Percentiles rank a stretch among this genome's conserved stretches.
phyloP scores from a whole-genome alignment of 2,797 vertebrate species.

The Spondyliosoma cantharus region DNA sequence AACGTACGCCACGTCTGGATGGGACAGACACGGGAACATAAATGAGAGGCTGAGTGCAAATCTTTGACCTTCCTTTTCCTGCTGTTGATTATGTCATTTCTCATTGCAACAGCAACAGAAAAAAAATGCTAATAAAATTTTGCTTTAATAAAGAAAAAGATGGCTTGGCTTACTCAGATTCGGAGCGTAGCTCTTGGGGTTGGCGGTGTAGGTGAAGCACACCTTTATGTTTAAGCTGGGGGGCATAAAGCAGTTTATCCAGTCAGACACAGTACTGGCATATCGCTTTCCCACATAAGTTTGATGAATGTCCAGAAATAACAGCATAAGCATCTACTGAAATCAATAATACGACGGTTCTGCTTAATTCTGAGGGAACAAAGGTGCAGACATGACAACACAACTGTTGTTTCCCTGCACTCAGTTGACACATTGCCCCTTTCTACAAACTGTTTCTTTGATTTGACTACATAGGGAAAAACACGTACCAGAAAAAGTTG shows the following conservation, averaged over 20 bases:
- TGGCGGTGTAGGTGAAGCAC: slow-evolving; percentile 91
- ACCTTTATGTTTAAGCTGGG: slow-evolving; percentile 87
- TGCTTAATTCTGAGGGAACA: not conserved
- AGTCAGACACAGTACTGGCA: slow-evolving; percentile 16
- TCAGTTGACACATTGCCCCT: too few species aligned
- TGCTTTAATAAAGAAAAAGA: not conserved
- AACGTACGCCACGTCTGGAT: slow-evolving; percentile 85
- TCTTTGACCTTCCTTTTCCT: not conserved
- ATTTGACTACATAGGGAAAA: not conserved
- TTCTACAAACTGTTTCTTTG: not conserved
- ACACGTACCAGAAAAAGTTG: slow-evolving; percentile 76
- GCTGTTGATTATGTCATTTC: too few species aligned
- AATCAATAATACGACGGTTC: not conserved
- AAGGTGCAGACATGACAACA: too few species aligned
- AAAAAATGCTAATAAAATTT: not conserved
- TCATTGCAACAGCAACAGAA: not conserved
- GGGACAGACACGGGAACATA: slow-evolving; percentile 7
- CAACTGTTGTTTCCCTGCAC: too few species aligned
- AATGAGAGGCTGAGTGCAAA: not conserved
- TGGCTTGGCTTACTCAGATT: slow-evolving; percentile 86
- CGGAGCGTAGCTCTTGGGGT: slow-evolving; percentile 84
- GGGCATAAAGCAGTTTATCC: slow-evolving; percentile 34
- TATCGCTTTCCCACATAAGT: not conserved
- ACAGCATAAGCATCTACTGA: not conserved
- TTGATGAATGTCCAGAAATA: not conserved